These are phyloP conservation scores for Grammomys surdaster DNA, from an alignment of 2,113 vertebrate genomes.

Conservation along the genomic window DNA sequence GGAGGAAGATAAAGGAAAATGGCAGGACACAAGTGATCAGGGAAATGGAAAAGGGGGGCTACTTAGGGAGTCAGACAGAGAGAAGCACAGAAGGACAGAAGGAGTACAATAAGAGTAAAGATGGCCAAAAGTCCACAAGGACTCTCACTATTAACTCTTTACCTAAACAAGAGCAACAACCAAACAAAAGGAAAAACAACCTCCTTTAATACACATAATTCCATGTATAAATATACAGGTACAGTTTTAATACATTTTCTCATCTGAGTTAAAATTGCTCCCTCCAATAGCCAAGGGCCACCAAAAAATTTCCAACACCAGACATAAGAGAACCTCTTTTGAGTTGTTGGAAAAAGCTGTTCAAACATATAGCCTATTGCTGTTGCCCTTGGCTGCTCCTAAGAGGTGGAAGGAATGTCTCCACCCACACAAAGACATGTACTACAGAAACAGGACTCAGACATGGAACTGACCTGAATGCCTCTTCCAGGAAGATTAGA, in stretches of 20 bases:
- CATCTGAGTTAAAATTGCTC: background rate
- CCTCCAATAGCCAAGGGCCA: background rate
- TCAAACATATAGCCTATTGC: background rate
- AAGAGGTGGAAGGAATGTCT: background rate
- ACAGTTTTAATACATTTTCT: background rate
- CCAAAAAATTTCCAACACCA: background rate
- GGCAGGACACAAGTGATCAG: background rate
- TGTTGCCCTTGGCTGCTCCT: background rate
- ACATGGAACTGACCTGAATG: background rate
- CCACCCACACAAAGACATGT: fast-evolving
- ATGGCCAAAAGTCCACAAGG: background rate
- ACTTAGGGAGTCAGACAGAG: background rate
- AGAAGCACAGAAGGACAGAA: background rate
- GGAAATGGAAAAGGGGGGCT: fast-evolving
- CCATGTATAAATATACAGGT: background rate
- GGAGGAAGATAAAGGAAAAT: background rate
- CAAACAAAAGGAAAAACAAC: background rate
- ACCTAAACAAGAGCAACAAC: background rate
- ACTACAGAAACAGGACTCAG: background rate
- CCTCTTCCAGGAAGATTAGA: background rate
- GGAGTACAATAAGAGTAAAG: background rate
- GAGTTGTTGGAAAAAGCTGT: background rate
- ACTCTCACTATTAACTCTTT: background rate
- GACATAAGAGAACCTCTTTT: background rate
- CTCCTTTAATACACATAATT: background rate